Conservation (phyloP, 2,888 invertebrate species). For the Graphium colonna region DNA sequence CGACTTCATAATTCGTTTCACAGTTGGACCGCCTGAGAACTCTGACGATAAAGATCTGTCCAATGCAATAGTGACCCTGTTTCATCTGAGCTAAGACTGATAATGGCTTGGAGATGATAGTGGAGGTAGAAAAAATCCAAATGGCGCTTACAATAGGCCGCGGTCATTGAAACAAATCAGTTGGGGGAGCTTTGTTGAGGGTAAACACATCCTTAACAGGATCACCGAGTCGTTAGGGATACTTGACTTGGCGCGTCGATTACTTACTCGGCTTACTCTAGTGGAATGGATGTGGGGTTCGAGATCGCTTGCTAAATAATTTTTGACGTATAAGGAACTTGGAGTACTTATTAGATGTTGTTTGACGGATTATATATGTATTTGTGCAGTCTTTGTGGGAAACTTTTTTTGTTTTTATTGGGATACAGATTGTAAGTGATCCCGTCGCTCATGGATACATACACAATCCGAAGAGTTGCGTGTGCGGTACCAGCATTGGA, state of each 20-base stretch:
- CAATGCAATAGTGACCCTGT: slow-evolving; percentile 32
- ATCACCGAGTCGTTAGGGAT: slow-evolving; percentile 18
- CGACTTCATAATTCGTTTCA: slow-evolving; percentile 63
- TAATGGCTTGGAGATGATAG: slow-evolving; percentile 21
- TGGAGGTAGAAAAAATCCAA: slow-evolving; percentile 49
- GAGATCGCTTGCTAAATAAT: too few species aligned
- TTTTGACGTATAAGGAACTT: too few species aligned
- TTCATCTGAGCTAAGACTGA: slow-evolving; percentile 16
- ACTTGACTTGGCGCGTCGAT: slow-evolving; percentile 17
- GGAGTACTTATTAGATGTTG: too few species aligned
- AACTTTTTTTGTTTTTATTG: too few species aligned
- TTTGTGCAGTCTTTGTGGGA: too few species aligned
- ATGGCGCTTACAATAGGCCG: slow-evolving; percentile 62
- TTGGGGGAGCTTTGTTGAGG: slow-evolving; percentile 43
- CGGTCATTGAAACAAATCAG: slow-evolving; percentile 60
- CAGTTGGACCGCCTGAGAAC: slow-evolving; percentile 48
- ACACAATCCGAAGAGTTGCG: too few species aligned
- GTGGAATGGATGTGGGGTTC: slow-evolving; percentile 9
- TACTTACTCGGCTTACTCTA: slow-evolving; percentile 4
- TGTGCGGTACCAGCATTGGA: too few species aligned
- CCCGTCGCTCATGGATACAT: too few species aligned
- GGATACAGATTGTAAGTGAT: too few species aligned
- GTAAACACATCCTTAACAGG: slow-evolving; percentile 39
- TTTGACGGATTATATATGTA: too few species aligned
- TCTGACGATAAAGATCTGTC: slow-evolving; percentile 50